Percentiles rank a stretch among this genome's conserved stretches.
Evolutionary conservation across 1,140 invertebrate species (phyloP).

Genomic region (Ladona fulva): DNA sequence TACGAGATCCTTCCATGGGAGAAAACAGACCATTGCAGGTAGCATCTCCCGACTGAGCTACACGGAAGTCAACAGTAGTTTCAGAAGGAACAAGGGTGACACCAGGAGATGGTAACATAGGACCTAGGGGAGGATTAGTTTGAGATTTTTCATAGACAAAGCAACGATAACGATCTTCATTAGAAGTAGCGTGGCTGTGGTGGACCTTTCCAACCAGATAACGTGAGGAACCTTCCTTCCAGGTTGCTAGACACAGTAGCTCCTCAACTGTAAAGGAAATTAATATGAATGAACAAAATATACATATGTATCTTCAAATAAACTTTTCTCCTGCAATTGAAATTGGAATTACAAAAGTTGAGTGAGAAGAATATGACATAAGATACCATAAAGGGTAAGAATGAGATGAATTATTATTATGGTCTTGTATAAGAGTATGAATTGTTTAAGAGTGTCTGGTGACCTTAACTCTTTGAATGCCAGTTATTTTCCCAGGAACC

Average conservation of each 20-base stretch:
- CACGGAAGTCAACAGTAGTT: conserved; percentile 41
- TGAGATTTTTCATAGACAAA: conserved; percentile 48
- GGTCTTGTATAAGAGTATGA: no score
- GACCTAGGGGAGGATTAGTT: neutral
- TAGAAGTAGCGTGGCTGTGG: conserved; percentile 40
- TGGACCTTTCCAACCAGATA: conserved; percentile 65
- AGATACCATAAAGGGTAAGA: no score
- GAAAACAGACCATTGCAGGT: conserved; percentile 65
- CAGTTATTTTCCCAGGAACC: no score
- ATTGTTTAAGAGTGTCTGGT: no score
- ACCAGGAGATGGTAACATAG: conserved; percentile 27
- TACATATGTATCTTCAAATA: no score
- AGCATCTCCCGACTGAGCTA: conserved; percentile 72
- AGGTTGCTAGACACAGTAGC: conserved; percentile 68
- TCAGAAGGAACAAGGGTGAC: conserved; percentile 16
- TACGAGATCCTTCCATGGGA: conserved; percentile 51
- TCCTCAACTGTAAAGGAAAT: conserved; percentile 60
- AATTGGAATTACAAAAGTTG: no score
- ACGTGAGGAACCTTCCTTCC: conserved; percentile 73
- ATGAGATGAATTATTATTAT: no score
- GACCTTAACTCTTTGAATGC: no score
- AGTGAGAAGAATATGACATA: no score
- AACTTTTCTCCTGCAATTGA: no score
- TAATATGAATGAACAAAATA: neutral
- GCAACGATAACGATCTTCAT: conserved; percentile 57